Evolutionary conservation across 2,888 invertebrate genomes (phyloP), one percentile per base, ranked within the genome.

Genomic region (Podabrus alpinus): DNA sequence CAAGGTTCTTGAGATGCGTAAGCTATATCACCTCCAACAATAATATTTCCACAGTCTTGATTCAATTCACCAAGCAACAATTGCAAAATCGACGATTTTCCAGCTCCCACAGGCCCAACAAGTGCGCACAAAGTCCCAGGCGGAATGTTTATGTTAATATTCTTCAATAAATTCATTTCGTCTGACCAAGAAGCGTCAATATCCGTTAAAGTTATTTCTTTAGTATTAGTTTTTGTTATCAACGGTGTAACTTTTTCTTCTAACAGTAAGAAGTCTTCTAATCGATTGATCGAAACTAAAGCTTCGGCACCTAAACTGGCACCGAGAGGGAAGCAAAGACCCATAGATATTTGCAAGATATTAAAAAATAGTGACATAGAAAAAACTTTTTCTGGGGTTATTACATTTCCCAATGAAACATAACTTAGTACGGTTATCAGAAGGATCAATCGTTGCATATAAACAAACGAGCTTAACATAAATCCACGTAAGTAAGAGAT

Each of bases 21-120:
- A 0, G 89, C 87, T 15, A 90, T 81, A 10, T 80, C 82, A 13
- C 93, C 93, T 17, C 86, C 86, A 1, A 92, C 84, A 25, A 84
- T 75, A 17, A 92, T 81, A 7, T 83, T 86, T 0, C 94, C 93
- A 2, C 81, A 88, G 81, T 68, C 79, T 13, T 84, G 79, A 9
- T 89, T 88, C 1, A 93, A 84, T 84, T 94, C 94, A 1, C 90
- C 90, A 13, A 71, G 29, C n/a, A 94, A 85, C 25, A 91, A 84
- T 79, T 91, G 89, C 1, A 91, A 82, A 13, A 91, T 77, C 0
- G 90, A 90, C 78, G 87, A 89, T 86, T 94, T 97, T 83, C 97
- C 97, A 29, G 95, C 90, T 9, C 97, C 97, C 11, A 97, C 97
- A 0, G 96, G 92, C 10, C 97, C 97, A 75, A 97, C 94, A 15